Evolutionary conservation across 2,113 vertebrate genomes (phyloP).

Genomic region (Loxodonta africana): DNA sequence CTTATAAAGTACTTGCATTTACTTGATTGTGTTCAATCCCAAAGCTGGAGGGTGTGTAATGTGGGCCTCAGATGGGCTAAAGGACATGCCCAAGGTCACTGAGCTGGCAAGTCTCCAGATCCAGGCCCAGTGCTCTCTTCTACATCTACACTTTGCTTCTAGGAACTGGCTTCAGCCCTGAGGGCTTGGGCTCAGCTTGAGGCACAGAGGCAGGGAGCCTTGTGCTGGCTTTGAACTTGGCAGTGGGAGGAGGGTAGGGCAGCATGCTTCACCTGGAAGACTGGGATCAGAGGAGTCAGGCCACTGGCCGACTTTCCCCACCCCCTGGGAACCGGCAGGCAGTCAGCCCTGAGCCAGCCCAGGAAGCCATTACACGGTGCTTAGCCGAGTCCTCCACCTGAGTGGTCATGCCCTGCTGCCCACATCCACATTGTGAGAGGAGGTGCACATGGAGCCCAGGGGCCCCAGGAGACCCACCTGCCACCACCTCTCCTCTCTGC

Average conservation of each 20-base stretch:
- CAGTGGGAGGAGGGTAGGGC: not conserved
- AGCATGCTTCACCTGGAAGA: not conserved
- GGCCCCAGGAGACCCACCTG: not conserved
- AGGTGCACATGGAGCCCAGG: not conserved
- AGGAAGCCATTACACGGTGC: not conserved
- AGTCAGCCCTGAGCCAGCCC: not conserved
- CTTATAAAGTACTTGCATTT: not conserved
- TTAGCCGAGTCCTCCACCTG: not conserved
- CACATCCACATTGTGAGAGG: not conserved
- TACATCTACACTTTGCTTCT: slow-evolving; percentile 40
- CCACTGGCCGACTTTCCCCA: not conserved
- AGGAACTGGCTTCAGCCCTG: slow-evolving; percentile 51
- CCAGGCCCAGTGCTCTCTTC: not conserved
- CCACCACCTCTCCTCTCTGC: not conserved
- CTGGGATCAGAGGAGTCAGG: not conserved
- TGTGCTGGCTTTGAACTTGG: not conserved
- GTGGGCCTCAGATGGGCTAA: not conserved
- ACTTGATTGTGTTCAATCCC: not conserved
- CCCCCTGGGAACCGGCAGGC: not conserved
- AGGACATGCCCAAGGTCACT: not conserved
- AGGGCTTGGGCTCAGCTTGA: not conserved
- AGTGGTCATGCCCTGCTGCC: slow-evolving; percentile 28
- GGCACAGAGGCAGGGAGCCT: not conserved
- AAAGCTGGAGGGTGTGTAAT: not conserved
- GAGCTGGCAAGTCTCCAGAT: not conserved